phyloP scores from a whole-genome alignment of 2,888 invertebrate species.

The Heliconius charithonia region DNA sequence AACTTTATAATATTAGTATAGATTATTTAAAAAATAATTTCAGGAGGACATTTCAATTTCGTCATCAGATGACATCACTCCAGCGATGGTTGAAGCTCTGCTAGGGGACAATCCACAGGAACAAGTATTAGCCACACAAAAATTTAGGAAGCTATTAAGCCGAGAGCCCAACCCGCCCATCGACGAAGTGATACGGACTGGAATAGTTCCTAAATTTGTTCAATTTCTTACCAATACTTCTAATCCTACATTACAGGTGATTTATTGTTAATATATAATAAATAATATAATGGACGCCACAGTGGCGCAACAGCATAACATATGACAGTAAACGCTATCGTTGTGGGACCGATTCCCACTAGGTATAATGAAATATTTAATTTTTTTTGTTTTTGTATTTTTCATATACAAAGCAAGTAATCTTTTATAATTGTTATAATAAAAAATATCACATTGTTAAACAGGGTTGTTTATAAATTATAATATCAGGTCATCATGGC shows the following conservation, averaged over 20 bases:
- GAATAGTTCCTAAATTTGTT: slow-evolving; percentile 97
- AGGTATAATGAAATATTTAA: no score
- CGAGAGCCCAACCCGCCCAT: slow-evolving; percentile 98
- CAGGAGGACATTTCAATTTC: slow-evolving; percentile 79
- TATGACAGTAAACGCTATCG: no score
- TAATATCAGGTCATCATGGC: no score
- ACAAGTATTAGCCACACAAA: slow-evolving; percentile 94
- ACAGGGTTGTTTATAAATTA: no score
- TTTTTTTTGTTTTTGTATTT: no score
- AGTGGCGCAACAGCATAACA: no score
- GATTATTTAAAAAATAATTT: background rate
- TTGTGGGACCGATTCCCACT: no score
- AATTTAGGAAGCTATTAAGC: slow-evolving; percentile 95
- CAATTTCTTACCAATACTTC: slow-evolving; percentile 92
- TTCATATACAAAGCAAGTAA: no score
- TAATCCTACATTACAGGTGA: slow-evolving; percentile 94
- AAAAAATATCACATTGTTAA: no score
- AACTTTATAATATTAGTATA: background rate
- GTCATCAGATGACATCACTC: slow-evolving; percentile 85
- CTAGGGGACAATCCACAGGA: slow-evolving; percentile 90
- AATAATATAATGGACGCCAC: no score
- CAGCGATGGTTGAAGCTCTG: slow-evolving; percentile 93
- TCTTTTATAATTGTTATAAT: no score
- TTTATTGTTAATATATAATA: background rate
- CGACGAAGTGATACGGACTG: slow-evolving; percentile 97